A percentile compares a stretch with the other conserved stretches of the same genome.
Conservation (phyloP, 2,888 invertebrate genomes). For the Ophioninae sp. region DNA sequence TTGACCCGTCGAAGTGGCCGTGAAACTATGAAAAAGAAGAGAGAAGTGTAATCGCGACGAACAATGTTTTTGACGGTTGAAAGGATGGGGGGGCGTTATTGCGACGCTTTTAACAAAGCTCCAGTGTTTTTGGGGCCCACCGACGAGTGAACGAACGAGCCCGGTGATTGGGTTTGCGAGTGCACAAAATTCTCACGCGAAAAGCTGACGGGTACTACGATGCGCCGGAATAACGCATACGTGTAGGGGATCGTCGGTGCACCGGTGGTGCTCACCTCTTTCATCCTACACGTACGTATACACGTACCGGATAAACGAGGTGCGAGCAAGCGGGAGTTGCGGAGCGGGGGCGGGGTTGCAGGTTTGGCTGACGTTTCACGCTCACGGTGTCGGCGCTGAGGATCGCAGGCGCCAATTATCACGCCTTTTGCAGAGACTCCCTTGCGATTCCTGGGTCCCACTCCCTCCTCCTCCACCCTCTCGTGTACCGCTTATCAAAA, state of each 20-base stretch:
- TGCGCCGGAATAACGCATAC: background rate
- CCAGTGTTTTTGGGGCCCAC: background rate
- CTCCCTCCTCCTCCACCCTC: background rate
- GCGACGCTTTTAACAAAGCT: background rate
- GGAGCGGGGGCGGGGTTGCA: constrained; percentile 55
- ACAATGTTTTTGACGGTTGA: background rate
- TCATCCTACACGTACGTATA: background rate
- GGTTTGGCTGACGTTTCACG: constrained; percentile 72
- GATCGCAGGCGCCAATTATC: constrained; percentile 69
- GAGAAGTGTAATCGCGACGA: background rate
- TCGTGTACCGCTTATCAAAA: constrained; percentile 70
- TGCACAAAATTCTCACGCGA: constrained; percentile 7
- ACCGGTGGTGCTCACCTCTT: constrained; percentile 9
- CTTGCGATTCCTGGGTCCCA: constrained; percentile 4
- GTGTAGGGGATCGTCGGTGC: background rate
- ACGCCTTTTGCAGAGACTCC: constrained; percentile 66
- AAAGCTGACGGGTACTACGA: background rate
- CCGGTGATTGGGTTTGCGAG: constrained; percentile 23
- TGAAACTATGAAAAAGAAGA: background rate
- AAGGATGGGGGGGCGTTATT: background rate
- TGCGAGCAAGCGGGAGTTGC: constrained; percentile 15
- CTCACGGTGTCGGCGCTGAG: constrained; percentile 50
- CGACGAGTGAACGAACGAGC: constrained; percentile 7
- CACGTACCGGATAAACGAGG: background rate
- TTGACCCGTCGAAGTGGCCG: too few relatives aligned